Conservation (phyloP, 2,797 vertebrate species). For the Chiloscyllium punctatum region DNA sequence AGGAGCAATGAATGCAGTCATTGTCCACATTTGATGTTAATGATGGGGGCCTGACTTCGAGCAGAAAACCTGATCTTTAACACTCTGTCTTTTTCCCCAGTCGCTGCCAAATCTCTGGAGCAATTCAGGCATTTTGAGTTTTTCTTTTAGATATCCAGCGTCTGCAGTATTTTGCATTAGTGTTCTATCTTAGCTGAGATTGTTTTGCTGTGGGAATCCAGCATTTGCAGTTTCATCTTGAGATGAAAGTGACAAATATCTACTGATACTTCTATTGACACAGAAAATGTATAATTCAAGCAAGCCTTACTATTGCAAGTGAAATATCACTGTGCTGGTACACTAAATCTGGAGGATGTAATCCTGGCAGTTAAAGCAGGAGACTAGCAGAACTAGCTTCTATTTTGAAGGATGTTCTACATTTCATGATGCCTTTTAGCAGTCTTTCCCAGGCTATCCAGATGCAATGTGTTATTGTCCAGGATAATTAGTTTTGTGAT, state of each 20-base stretch:
- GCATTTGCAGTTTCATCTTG: not conserved
- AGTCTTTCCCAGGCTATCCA: not conserved
- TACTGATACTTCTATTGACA: not conserved
- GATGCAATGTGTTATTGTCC: not conserved
- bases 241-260: not conserved
- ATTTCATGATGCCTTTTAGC: not conserved
- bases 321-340: not conserved
- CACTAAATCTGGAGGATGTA: not conserved
- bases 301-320: not conserved
- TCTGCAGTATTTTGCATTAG: not conserved
- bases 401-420: not conserved
- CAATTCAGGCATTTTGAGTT: not conserved
- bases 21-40: too few relatives aligned
- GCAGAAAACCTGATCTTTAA: not conserved
- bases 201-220: not conserved
- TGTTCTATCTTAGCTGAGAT: not conserved
- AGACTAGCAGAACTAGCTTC: not conserved
- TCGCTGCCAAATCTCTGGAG: not conserved
- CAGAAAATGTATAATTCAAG: not conserved
- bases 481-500: not conserved
- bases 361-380: not conserved
- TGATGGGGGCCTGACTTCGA: not conserved
- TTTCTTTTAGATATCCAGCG: not conserved
- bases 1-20: not conserved
- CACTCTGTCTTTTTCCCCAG: not conserved